A percentile compares a stretch with the other conserved stretches of the same genome.
phyloP scores from a whole-genome alignment of 2,797 vertebrate species.

The Uromys caudimaculatus region DNA sequence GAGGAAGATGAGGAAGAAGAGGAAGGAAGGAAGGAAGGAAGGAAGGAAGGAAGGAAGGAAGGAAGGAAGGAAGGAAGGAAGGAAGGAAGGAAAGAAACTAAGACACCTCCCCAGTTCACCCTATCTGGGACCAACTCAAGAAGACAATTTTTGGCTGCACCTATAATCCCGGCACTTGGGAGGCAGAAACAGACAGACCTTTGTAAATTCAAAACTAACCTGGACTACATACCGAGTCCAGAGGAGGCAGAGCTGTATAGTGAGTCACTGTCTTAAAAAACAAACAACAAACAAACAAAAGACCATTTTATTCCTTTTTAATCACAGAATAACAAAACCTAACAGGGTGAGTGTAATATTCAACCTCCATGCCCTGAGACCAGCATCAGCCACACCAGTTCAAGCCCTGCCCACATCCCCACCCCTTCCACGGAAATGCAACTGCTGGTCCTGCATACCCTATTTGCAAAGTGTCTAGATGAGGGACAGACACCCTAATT shows the following conservation, averaged over 20 bases:
- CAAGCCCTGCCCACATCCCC: too few species aligned
- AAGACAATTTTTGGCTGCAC: neutral
- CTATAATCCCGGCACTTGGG: neutral
- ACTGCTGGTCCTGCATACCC: neutral
- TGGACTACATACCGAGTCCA: neutral
- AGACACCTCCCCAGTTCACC: neutral
- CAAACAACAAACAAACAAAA: neutral
- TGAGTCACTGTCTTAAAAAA: neutral
- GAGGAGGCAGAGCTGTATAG: neutral
- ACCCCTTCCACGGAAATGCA: fast-evolving
- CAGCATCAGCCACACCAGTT: neutral
- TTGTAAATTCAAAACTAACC: neutral
- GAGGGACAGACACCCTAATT: neutral
- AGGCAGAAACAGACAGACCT: neutral
- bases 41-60: fast-evolving
- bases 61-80: fast-evolving
- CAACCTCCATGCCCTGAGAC: neutral
- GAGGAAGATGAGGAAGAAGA: too few species aligned
- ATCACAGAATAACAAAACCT: neutral
- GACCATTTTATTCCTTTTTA: neutral
- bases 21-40: fast-evolving
- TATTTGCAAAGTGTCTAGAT: neutral
- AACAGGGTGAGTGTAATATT: neutral
- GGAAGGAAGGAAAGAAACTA: too few species aligned
- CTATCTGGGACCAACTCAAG: neutral